Base-by-base conservation (phyloP, 2,113 vertebrate species). In the Gila orcuttii region DNA sequence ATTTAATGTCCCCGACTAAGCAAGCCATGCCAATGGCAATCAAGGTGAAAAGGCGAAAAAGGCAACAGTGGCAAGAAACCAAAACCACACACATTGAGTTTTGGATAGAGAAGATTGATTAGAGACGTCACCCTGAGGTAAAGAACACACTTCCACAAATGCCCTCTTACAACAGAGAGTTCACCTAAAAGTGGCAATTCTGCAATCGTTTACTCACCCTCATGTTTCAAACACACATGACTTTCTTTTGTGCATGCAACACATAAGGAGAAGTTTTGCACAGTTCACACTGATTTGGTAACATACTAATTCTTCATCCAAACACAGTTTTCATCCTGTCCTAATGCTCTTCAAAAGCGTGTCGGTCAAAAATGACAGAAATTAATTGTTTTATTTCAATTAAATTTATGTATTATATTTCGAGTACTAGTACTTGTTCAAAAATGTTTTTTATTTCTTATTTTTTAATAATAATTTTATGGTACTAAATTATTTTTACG, bases 91-190 rank as follows among this genome's bases (percentile, higher is more conserved):
- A n/a, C 28, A 33, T 33, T 31, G 64, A n/a, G n/a, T n/a, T n/a
- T n/a, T 33, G 64, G 64, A 33, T 33, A 66, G 47, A 85, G 76
- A 79, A 73, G 52, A 86, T 80, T 57, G 25, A 52, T 50, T 76
- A 50, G 3, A 76, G n/a, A 69, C 8, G 4, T 77, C 1, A 9
- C 25, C 31, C 28, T 3, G 19, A 7, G 31, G 25, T 59, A 36
- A 39, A 59, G 52, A 79, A 79, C 52, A 6, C 31, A 23, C 4
- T 36, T 1, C 75, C 47, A 33, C 47, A 55, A 71, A 39, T 23
- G 33, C 7, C 19, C 33, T 39, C 68, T 39, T 71, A 71, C 36
- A 36, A 71, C 1, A 21, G 33, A 2, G 10, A 0, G 3, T 11
- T 71, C 33, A 39, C 19, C 68, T 69, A 36, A 69, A 39, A 36